These are phyloP conservation scores for Drosophila tsacasi DNA, from an alignment of 1,140 invertebrate species.

Conservation along the genomic window DNA sequence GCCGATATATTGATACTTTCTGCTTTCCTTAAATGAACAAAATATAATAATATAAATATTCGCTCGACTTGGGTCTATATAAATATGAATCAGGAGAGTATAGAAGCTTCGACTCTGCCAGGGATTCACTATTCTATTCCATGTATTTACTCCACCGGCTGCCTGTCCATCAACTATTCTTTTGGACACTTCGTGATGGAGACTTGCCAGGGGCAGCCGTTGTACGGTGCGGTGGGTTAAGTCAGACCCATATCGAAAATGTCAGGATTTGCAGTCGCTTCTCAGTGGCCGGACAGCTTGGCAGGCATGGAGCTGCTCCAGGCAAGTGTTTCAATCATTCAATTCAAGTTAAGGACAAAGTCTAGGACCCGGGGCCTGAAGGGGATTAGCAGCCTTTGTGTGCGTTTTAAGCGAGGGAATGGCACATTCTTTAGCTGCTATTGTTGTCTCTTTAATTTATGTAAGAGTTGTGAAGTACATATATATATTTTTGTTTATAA, in stretches of 20 bases:
- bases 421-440: neutral
- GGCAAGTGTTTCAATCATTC: conserved; percentile 44
- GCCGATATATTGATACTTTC: neutral
- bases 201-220: neutral
- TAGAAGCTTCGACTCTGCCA: neutral
- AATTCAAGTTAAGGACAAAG: conserved; percentile 25
- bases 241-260: conserved; percentile 75
- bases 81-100: neutral
- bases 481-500: neutral
- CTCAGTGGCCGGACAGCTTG: conserved; percentile 12
- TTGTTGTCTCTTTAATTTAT: neutral
- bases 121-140: neutral
- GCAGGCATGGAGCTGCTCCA: conserved; percentile 25
- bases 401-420: neutral
- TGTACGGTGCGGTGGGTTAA: conserved; percentile 21
- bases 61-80: neutral
- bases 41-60: no score
- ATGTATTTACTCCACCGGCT: conserved; percentile 1
- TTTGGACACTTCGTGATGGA: conserved; percentile 35
- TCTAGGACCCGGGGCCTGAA: conserved; percentile 14
- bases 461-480: neutral
- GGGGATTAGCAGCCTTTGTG: conserved; percentile 36
- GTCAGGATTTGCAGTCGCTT: conserved; percentile 46
- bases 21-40: neutral
- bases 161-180: conserved; percentile 41